Evolutionary conservation across 2,797 vertebrate genomes (phyloP), one percentile per base, ranked within the genome.

Genomic region (Sebastolobus alascanus): DNA sequence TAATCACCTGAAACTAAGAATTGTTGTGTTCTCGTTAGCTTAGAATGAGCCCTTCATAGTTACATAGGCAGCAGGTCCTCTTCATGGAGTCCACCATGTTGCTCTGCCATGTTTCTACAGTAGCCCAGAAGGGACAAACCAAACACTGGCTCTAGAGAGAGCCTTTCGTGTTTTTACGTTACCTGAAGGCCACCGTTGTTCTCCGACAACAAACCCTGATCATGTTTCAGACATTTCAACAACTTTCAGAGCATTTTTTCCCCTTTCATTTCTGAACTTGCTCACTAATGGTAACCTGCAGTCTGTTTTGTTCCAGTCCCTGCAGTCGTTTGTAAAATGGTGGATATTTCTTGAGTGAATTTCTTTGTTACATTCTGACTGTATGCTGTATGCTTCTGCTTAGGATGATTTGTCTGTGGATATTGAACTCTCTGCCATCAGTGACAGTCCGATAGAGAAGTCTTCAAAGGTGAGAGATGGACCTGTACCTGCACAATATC

Each of bases 331-430:
- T 2, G 4, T 16, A 8, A 43, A 22, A 18, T 14, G 7, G 7
- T n/a, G 6, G 38, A 14, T 59, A 13, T 40, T 33, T 59, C 4
- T 29, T 29, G 3, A 5, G 1, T 52, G 11, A 14, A 11, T 33
- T 10, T 33, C 18, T 2, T 37, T 56, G 9, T 68, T 63, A 1
- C 25, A 13, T 37, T 74, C 29, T 59, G 22, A 54, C 14, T 22
- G 5, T 52, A 0, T 65, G 29, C 52, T 35, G 10, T 27, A 1
- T 69, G 7, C 5, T 13, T 58, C 25, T 64, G 40, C 75, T 73
- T 22, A 95, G 93, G 93, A 93, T 9, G 86, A 92, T 73, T 56
- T 94, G 37, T 85, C 85, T 22, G 46, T 37, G 13, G 73, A 90
- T 2, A 29, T 18, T 13, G 86, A 92, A 9, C 79, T 84, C 8